Percentiles rank a stretch among this genome's conserved stretches.
Conservation (phyloP, 2,797 vertebrate genomes). For the Mus spretus region DNA sequence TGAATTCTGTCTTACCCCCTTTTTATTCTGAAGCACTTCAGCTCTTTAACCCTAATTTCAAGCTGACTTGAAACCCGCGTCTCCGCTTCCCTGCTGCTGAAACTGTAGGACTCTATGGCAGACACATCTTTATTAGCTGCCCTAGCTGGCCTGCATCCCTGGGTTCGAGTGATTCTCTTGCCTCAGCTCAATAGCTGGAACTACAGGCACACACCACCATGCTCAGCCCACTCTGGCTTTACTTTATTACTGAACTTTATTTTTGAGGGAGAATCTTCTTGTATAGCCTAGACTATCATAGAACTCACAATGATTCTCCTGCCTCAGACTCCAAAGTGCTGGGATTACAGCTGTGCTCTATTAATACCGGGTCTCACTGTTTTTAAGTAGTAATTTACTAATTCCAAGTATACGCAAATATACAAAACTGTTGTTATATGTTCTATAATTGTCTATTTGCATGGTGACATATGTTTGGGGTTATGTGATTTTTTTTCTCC, state of each 20-base stretch:
- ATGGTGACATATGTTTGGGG: not conserved
- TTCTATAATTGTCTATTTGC: not conserved
- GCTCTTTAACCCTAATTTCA: not conserved
- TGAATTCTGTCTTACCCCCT: not conserved
- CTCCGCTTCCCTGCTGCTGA: not conserved
- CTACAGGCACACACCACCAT: not conserved
- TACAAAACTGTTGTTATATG: not conserved
- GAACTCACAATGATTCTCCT: not conserved
- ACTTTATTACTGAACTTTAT: not conserved
- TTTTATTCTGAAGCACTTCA: not conserved
- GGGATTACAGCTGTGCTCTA: not conserved
- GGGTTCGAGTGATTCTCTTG: not conserved
- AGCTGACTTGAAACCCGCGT: not conserved
- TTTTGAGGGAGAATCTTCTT: not conserved
- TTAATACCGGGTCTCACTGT: not conserved
- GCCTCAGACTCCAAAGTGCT: not conserved
- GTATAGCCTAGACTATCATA: not conserved
- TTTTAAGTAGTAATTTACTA: constrained; percentile 5
- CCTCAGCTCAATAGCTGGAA: not conserved
- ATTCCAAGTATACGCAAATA: not conserved
- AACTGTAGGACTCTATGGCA: not conserved
- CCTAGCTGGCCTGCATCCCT: not conserved
- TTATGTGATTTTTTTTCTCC: not conserved
- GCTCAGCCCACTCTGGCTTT: no score
- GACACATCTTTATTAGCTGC: not conserved